A percentile compares a stretch with the other conserved stretches of the same genome.
phyloP scores from a whole-genome alignment of 2,113 vertebrate genomes.

The Zosterops hypoxanthus region DNA sequence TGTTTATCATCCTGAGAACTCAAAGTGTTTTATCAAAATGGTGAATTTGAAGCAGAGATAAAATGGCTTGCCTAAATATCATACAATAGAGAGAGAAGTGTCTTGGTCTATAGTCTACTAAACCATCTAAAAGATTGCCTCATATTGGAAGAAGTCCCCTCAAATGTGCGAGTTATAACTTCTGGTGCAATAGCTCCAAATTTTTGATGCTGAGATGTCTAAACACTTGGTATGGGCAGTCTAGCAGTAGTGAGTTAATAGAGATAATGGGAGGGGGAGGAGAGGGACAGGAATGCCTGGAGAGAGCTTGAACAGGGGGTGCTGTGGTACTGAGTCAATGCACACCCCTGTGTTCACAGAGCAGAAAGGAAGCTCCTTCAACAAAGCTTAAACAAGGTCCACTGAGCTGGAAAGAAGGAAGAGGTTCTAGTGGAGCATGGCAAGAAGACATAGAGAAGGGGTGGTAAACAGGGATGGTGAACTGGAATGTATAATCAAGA shows the following conservation, averaged over 20 bases:
- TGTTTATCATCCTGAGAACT: neutral
- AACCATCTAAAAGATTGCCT: neutral
- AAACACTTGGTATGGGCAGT: neutral
- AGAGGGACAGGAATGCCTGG: neutral
- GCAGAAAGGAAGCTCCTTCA: neutral
- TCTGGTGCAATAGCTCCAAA: neutral
- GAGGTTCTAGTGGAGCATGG: neutral
- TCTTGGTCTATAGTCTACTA: neutral
- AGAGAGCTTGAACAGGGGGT: neutral
- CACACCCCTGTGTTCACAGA: neutral
- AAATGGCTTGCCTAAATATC: neutral
- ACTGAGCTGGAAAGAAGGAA: neutral
- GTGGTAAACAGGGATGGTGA: neutral
- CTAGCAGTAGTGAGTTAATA: neutral
- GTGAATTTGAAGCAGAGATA: neutral
- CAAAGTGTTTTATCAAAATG: neutral
- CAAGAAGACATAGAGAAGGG: neutral
- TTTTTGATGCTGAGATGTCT: neutral
- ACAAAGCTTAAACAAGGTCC: neutral
- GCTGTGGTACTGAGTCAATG: neutral
- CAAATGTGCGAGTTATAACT: neutral
- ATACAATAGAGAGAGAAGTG: neutral
- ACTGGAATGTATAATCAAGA: neutral
- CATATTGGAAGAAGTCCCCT: neutral
- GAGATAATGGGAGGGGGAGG: rapidly evolving